Percentiles rank a stretch among this genome's conserved stretches.
Conservation (phyloP, 2,888 invertebrate genomes). For the Amiota minor region DNA sequence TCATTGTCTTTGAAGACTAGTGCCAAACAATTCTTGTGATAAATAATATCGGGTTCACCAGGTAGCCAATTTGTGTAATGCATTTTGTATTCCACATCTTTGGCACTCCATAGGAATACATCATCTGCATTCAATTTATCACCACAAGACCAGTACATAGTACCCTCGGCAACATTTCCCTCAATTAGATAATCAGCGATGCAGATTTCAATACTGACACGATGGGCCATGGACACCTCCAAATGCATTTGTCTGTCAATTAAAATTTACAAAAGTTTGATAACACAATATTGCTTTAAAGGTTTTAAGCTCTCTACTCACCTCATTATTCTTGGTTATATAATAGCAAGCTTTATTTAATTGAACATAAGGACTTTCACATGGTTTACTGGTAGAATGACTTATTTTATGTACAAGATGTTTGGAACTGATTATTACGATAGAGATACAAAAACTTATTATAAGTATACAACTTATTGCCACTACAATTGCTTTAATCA, state of each 20-base stretch:
- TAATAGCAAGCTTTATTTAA: not conserved
- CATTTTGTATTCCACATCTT: not conserved
- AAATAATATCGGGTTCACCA: not conserved
- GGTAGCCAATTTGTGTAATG: conserved; percentile 2
- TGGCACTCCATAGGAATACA: not conserved
- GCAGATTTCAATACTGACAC: conserved; percentile 3
- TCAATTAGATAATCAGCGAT: not conserved
- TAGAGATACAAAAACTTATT: not conserved
- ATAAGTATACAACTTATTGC: not conserved
- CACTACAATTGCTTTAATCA: not conserved
- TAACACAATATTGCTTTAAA: too few species aligned
- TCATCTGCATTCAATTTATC: conserved; percentile 2
- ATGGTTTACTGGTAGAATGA: not conserved
- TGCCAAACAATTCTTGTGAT: not conserved
- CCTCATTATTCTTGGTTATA: not conserved
- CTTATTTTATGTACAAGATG: not conserved
- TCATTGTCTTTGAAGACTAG: not conserved
- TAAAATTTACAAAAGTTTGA: not conserved
- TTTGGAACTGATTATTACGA: not conserved
- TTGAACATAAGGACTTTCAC: not conserved
- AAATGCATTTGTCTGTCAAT: not conserved
- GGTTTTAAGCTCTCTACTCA: not conserved
- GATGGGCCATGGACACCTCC: not conserved
- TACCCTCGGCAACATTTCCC: not conserved
- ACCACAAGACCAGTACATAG: not conserved